Base-by-base conservation (phyloP, 2,888 invertebrate species). In the Lasioglossum figueresi region DNA sequence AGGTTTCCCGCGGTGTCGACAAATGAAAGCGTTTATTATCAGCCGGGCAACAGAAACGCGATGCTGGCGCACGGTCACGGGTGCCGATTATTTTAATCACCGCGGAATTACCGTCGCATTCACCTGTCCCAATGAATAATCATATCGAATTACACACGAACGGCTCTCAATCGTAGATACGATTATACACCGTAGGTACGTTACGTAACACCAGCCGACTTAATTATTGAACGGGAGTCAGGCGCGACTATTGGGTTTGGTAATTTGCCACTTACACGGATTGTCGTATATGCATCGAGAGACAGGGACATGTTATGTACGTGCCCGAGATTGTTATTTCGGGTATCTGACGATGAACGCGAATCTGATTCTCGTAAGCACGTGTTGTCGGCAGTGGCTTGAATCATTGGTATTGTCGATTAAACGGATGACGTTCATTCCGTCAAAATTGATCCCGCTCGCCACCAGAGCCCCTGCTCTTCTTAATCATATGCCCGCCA, bases 81-180 rank as follows among this genome's bases (percentile, higher is more conserved):
- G 87, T 85, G 80, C 82, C 85, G 90, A 92, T 92, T 91, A 92
- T 91, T 92, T 92, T 91, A 91, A 89, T 88, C 89, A 89, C 89
- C 88, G 88, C 84, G 90, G 90, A 91, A 92, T 91, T 89, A 89
- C 83, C 88, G 88, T 85, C 85, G 88, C 90, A 87, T 89, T 88
- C 89, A 88, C 88, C 90, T 84, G 88, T 87, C 87, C 86, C 91
- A 90, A 92, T 92, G 91, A 92, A 92, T 92, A 92, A 91, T 92
- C 92, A 91, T 90, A 92, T 91, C 89, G 90, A 91, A 92, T 92
- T 91, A 89, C 88, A 89, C 89, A 89, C 90, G 91, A 89, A 88
- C 88, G 91, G 88, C 89, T 90, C 90, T 90, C 91, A 90, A 88
- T 89, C 89, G 90, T 90, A 88, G 88, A 90, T 90, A 86, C 91